Evolutionary conservation across 2,113 vertebrate genomes (phyloP), one percentile per base, ranked within the genome.

Genomic region (Nycticorax nycticorax): DNA sequence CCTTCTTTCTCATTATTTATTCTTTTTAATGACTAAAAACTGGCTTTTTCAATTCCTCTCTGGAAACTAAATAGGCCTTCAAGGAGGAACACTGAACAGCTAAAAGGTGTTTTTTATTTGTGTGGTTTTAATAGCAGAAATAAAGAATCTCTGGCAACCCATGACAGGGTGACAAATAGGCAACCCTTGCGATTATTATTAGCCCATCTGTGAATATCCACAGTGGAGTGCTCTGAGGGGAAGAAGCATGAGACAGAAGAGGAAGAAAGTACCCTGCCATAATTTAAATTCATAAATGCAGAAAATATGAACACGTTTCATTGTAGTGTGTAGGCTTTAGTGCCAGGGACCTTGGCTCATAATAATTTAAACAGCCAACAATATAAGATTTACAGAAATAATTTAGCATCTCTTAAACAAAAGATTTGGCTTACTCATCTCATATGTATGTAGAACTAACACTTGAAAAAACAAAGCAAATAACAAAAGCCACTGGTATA

Each of bases 231-330:
- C 84, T 96, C 59, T 41, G 55, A 95, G 86, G 77, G 87, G n/a
- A 68, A 94, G 95, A 95, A 75, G 45, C 39, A 63, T 11, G 73
- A 93, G 52, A 41, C n/a, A 71, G 82, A 86, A 83, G 47, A 96
- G 48, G 76, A 89, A 85, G 62, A 83, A 93, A 94, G 89, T 59
- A 37, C 59, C 32, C 53, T 88, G 83, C 45, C 62, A 80, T 90
- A 77, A 93, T 96, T 96, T 97, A 95, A 93, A 92, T 97, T 96
- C 94, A 94, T 52, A 64, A 96, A 87, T 26, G 20, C 84, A 96
- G 88, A 87, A 96, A 93, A 95, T 66, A 88, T 30, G 69, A 96
- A 85, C 69, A 69, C 3, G 41, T 95, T 87, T 88, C 72, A 59
- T 89, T 76, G 95, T 37, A 9, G 30, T n/a, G 33, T 53, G 35